Evolutionary conservation across 2,888 invertebrate genomes (phyloP).

Genomic region (Aphrophora alni): DNA sequence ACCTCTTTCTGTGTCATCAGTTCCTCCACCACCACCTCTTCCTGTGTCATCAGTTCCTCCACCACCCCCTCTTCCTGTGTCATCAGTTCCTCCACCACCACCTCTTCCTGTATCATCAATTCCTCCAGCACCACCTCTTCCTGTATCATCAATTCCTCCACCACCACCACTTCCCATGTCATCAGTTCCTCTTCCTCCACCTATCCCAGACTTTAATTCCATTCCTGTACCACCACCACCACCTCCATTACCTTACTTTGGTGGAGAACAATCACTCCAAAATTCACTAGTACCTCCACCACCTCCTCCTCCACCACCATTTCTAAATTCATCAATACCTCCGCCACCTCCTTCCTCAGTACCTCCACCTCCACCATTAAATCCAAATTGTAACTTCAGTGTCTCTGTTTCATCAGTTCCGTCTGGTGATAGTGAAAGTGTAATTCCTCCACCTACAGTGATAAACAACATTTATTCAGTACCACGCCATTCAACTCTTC

Average conservation of each 20-base stretch:
- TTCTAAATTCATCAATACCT: neutral
- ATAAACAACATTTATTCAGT: conserved; percentile 7
- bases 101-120: conserved; percentile 9
- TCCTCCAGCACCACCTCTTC: conserved; percentile 35
- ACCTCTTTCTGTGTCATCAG: neutral
- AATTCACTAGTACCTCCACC: neutral
- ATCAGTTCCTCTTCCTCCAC: conserved; percentile 32
- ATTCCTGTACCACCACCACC: neutral
- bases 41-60: neutral
- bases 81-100: conserved; percentile 33
- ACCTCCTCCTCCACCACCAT: conserved; percentile 17
- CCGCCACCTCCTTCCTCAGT: conserved; percentile 15
- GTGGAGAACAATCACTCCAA: no score
- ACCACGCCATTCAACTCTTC: conserved; percentile 33
- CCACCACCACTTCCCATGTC: conserved; percentile 39
- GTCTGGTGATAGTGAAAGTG: neutral
- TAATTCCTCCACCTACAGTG: neutral
- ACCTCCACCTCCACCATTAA: neutral
- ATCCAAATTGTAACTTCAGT: neutral
- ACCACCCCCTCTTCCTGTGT: conserved; percentile 21
- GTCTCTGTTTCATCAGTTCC: neutral
- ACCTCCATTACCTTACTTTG: neutral
- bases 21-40: conserved; percentile 10
- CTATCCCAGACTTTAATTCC: conserved; percentile 22
- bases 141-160: conserved; percentile 14